Evolutionary conservation across 1,140 invertebrate species (phyloP).

Genomic region (Lasioglossum baleicum): DNA sequence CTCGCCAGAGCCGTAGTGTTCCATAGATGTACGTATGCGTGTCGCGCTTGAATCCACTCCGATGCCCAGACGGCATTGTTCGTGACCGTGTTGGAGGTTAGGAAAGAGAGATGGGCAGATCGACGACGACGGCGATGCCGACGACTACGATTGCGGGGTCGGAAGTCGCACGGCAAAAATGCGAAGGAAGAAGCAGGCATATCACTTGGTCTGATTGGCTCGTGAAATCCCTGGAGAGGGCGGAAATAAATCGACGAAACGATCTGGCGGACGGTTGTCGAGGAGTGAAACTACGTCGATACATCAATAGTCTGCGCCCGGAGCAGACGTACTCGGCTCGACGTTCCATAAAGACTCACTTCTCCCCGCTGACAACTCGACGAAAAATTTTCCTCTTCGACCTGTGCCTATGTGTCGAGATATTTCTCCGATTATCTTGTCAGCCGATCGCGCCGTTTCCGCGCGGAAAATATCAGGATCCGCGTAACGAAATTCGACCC

Average conservation of each 20-base stretch:
- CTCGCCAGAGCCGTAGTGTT: conserved; percentile 32
- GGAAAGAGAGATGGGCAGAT: conserved; percentile 6
- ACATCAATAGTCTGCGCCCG: conserved; percentile 25
- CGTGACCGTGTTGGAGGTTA: conserved; percentile 34
- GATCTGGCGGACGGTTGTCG: too few species aligned
- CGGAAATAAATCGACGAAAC: conserved; percentile 52
- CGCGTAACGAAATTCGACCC: too few species aligned
- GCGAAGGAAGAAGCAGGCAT: conserved; percentile 30
- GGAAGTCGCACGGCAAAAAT: conserved; percentile 43
- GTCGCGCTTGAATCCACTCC: conserved; percentile 42
- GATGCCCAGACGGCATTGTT: conserved; percentile 46
- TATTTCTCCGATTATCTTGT: too few species aligned
- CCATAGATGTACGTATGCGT: conserved; percentile 24
- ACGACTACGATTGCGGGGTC: too few species aligned
- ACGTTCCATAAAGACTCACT: too few species aligned
- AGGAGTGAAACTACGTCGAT: conserved; percentile 34
- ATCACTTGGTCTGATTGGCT: conserved; percentile 67
- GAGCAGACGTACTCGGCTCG: conserved; percentile 24
- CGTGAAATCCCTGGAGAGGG: conserved; percentile 39
- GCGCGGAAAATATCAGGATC: too few species aligned
- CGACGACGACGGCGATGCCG: conserved; percentile 10
- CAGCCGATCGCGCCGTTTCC: too few species aligned
- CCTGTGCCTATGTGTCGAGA: too few species aligned
- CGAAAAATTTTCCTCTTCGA: conserved; percentile 3
- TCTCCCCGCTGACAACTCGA: neutral